Conservation (phyloP, 2,888 invertebrate genomes). For the Luperina nickerlii region DNA sequence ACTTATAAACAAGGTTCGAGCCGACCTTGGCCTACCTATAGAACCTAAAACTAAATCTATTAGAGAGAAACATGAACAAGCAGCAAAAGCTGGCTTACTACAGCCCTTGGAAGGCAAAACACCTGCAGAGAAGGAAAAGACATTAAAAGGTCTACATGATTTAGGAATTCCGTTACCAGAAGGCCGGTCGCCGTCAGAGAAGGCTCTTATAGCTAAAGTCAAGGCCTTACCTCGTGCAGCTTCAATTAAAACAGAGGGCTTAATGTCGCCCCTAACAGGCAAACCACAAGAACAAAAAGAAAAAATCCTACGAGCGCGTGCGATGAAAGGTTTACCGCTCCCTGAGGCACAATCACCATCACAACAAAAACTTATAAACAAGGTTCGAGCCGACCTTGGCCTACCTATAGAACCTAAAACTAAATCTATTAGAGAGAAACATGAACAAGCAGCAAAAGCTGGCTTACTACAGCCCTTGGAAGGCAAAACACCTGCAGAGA, state of each 20-base stretch:
- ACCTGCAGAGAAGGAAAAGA: constrained; percentile 61
- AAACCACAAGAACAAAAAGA: too few relatives aligned
- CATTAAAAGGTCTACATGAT: constrained; percentile 57
- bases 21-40: constrained; percentile 60
- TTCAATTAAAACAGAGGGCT: too few relatives aligned
- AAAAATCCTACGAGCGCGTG: too few relatives aligned
- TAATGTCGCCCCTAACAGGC: too few relatives aligned
- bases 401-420: constrained; percentile 58
- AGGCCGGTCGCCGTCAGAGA: constrained; percentile 68
- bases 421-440: constrained; percentile 38
- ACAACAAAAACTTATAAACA: constrained; percentile 62
- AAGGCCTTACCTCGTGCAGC: too few relatives aligned
- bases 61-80: constrained; percentile 50
- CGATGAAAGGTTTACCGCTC: too few relatives aligned
- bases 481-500: constrained; percentile 62
- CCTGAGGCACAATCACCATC: constrained; percentile 52
- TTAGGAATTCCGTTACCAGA: constrained; percentile 67
- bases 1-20: constrained; percentile 43
- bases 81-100: constrained; percentile 61
- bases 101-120: constrained; percentile 64
- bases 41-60: constrained; percentile 57
- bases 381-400: constrained; percentile 59
- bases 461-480: constrained; percentile 61
- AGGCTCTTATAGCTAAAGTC: background rate
- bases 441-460: constrained; percentile 61